Evolutionary conservation across 2,113 vertebrate species (phyloP).

Genomic region (Malurus alboscapulatus): DNA sequence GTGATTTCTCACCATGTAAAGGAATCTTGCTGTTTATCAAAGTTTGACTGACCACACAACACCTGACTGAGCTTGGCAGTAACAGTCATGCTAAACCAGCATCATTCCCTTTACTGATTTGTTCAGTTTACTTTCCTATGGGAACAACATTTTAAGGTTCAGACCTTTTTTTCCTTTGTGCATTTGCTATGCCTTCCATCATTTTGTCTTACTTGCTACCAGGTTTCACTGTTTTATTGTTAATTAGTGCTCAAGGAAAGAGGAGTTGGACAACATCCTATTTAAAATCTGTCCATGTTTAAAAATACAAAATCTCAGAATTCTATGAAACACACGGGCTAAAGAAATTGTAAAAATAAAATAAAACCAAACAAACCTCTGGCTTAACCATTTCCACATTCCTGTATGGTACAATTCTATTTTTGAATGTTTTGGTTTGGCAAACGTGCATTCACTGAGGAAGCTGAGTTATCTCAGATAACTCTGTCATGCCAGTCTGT

Average conservation of each 20-base stretch:
- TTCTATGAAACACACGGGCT: background rate
- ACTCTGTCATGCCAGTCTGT: background rate
- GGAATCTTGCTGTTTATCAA: background rate
- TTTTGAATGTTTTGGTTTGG: background rate
- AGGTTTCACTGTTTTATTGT: background rate
- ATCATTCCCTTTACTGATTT: background rate
- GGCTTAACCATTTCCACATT: background rate
- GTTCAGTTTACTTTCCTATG: background rate
- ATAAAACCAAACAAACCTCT: background rate
- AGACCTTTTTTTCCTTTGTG: background rate
- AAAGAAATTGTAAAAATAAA: background rate
- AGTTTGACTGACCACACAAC: background rate
- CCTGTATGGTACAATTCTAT: background rate
- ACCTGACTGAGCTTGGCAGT: background rate
- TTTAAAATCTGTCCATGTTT: background rate
- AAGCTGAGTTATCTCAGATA: background rate
- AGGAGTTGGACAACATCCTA: background rate
- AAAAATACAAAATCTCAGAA: background rate
- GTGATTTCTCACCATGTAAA: background rate
- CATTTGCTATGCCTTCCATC: background rate
- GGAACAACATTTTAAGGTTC: background rate
- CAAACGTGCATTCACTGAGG: background rate
- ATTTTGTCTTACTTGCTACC: background rate
- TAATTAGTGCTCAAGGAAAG: background rate
- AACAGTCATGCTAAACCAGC: background rate